Base-by-base conservation (phyloP, 2,888 invertebrate genomes). In the Byasa hedistus region DNA sequence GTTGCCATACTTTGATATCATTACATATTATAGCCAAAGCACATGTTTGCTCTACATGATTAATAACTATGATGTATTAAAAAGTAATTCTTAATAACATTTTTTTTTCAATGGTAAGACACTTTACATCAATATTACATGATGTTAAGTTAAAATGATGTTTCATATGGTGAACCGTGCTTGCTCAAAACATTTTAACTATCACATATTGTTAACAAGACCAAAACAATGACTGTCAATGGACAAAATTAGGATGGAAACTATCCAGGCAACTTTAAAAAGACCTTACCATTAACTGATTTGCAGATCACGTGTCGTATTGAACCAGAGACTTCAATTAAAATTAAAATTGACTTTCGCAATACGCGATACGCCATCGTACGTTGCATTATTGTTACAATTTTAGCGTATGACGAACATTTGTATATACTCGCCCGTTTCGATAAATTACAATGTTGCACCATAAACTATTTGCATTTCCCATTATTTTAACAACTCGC, bases 1-100 rank as follows among this genome's bases (percentile, higher is more conserved):
- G 62, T 66, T 59, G 54, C 23, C 54, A 44, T 59, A 27, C 12
- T 39, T n/a, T n/a, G n/a, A 48, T 48, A 5, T 48, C 19, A n/a
- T 44, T 19, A 19, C 17, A 44, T 48, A n/a, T 48, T 48, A 1
- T 48, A n/a, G 3, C 19, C 12, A 3, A n/a, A 48, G 8, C 19
- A 2, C 1, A 48, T 48, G 48, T 48, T 48, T n/a, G n/a, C 4
- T 19, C 48, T 19, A 48, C 48, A 48, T 39, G 39, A 15, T 48
- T 48, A 48, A 39, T 39, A n/a, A 48, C 19, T n/a, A n/a, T 48
- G 19, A 48, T 4, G n/a, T 3, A 19, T 3, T 19, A 48, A 48
- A 19, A n/a, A 48, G n/a, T 4, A n/a, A 48, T 19, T 48, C 48
- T 4, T 39, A 15, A 39, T 39, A 39, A 1, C 12, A 3, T 27